Evolutionary conservation across 2,113 vertebrate species (phyloP).

Genomic region (Vulpes vulpes): DNA sequence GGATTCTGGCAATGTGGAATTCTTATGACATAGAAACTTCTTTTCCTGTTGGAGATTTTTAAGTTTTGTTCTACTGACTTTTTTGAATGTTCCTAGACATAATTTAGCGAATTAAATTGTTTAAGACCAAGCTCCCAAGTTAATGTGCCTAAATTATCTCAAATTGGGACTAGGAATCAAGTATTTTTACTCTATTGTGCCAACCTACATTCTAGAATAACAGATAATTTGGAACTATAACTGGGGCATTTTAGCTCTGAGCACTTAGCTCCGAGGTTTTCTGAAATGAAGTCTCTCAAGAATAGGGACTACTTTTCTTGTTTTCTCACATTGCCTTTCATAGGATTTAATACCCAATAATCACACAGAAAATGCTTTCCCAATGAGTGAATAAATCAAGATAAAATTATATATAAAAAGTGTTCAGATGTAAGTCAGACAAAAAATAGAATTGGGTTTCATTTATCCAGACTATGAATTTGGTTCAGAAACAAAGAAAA

Average conservation of each 20-base stretch:
- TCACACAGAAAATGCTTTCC: conserved; percentile 1
- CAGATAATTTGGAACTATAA: neutral
- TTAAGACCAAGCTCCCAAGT: conserved; percentile 39
- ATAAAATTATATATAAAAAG: neutral
- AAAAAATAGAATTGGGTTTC: neutral
- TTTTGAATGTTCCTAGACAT: conserved; percentile 35
- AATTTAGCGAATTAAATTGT: conserved; percentile 60
- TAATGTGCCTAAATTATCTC: conserved; percentile 50
- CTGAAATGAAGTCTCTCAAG: neutral
- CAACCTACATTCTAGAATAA: conserved; percentile 22
- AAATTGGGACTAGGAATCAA: neutral
- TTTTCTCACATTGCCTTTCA: conserved; percentile 25
- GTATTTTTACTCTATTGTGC: conserved; percentile 41
- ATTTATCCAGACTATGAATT: neutral
- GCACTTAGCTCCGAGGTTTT: conserved; percentile 11
- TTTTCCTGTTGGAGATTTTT: conserved; percentile 9
- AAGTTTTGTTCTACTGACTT: conserved; percentile 43
- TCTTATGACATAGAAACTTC: conserved; percentile 18
- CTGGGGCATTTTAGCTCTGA: neutral
- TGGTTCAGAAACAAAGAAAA: conserved; percentile 43
- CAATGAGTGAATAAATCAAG: neutral
- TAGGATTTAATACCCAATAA: neutral
- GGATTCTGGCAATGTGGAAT: conserved; percentile 20
- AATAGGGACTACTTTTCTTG: neutral
- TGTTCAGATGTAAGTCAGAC: neutral